Evolutionary conservation across 2,888 invertebrate species (phyloP), one percentile per base, ranked within the genome.

Genomic region (Nomada goodeniana): DNA sequence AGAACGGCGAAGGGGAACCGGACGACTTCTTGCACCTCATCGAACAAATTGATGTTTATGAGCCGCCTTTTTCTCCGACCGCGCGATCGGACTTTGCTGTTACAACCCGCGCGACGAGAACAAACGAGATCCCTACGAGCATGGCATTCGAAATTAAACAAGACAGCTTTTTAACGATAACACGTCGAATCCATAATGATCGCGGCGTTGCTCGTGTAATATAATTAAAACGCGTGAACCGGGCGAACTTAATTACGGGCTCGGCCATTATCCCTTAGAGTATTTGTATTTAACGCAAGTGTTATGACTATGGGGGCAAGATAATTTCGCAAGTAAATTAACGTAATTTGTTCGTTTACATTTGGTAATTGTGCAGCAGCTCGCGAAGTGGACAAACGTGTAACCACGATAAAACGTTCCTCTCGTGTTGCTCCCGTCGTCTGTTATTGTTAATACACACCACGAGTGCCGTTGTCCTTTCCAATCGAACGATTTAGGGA

Each of bases 11-110:
- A 52, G 13, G 9, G 2, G 36, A 23, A 42, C 50, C n/a, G 47
- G 2, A 59, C 9, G 59, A 36, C 44, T 36, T 29, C 42, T 15
- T 13, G 29, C 61, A n/a, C 42, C 29, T 52, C 44, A 26, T 65
- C 42, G 59, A 61, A 50, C 23, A 63, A 79, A 86, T 86, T 84
- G 70, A 78, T 84, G 82, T 86, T 84, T 81, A 84, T 61, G 64
- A 63, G 36, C n/a, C 52, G 23, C 13, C 20, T 42, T 57, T 42
- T 26, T 26, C 60, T n/a, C 9, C n/a, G 36, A 44, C 11, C 26
- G 0, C 13, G 1, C 52, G 13, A 29, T 13, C 52, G 13, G 47
- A 75, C 55, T 52, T 75, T 55, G 36, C 23, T 11, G 4, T 53
- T 3, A 0, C 2, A 13, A 9, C 1, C 2, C 0, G 15, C 13